Conservation (phyloP, 2,888 invertebrate species). For the Hirtodrosophila alboralis region DNA sequence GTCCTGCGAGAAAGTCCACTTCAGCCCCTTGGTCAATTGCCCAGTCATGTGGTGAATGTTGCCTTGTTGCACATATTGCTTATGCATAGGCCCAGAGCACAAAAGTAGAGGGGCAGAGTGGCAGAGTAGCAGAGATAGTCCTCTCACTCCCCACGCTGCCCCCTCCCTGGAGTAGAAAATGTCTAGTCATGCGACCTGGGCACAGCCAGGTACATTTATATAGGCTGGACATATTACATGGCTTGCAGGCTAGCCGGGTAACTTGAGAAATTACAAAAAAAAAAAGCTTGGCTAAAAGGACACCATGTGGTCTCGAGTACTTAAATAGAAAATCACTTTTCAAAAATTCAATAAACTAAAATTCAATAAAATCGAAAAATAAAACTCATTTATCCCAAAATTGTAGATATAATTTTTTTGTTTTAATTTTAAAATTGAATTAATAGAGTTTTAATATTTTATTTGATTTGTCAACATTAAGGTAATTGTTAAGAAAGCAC, state of each 20-base stretch:
- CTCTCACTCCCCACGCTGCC: slow-evolving; percentile 24
- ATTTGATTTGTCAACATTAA: too few relatives aligned
- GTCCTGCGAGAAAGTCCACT: slow-evolving; percentile 15
- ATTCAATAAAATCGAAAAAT: too few relatives aligned
- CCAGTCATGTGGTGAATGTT: slow-evolving; percentile 60
- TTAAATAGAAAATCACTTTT: too few relatives aligned
- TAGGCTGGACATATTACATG: slow-evolving; percentile 33
- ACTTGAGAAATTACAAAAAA: slow-evolving; percentile 23
- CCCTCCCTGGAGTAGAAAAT: slow-evolving; percentile 52
- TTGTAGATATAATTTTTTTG: too few relatives aligned
- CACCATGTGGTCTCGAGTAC: too few relatives aligned
- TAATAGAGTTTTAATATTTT: too few relatives aligned
- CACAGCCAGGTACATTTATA: slow-evolving; percentile 28
- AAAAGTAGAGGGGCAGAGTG: slow-evolving; percentile 21
- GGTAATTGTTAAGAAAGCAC: too few relatives aligned
- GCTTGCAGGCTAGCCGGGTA: slow-evolving; percentile 14
- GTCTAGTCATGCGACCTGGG: slow-evolving; percentile 66
- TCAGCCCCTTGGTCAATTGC: slow-evolving; percentile 69
- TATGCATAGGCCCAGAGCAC: slow-evolving; percentile 62
- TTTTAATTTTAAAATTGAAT: too few relatives aligned
- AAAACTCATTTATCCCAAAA: too few relatives aligned
- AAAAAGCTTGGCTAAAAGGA: too few relatives aligned
- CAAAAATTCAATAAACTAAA: too few relatives aligned
- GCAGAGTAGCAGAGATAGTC: too few relatives aligned
- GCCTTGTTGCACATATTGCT: slow-evolving; percentile 60